Percentiles rank a stretch among this genome's conserved stretches.
Evolutionary conservation across 1,140 invertebrate species (phyloP).

Genomic region (Doryteuthis pealeii): DNA sequence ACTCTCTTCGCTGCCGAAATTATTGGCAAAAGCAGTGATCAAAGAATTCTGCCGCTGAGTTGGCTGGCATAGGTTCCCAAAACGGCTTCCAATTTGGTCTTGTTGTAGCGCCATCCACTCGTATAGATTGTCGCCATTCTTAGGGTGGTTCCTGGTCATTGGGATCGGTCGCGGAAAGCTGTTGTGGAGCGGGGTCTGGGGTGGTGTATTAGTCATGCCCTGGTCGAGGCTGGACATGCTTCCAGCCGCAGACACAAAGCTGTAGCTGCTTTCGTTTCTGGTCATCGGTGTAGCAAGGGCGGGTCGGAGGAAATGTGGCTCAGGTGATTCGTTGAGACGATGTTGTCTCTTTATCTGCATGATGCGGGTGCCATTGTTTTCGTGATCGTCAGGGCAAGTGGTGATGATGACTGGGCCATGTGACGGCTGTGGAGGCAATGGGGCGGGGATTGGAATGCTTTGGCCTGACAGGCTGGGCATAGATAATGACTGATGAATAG

Average conservation of each 20-base stretch:
- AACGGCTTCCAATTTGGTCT: constrained; percentile 8
- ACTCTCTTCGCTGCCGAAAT: constrained; percentile 55
- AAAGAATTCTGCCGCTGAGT: constrained; percentile 46
- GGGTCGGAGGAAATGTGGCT: constrained; percentile 8
- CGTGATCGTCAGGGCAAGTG: constrained; percentile 19
- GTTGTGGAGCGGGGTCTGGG: constrained; percentile 40
- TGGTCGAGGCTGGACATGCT: constrained; percentile 51
- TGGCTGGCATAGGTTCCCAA: constrained; percentile 8
- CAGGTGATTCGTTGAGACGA: constrained; percentile 22
- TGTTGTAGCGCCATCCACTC: constrained; percentile 92
- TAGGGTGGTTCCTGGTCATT: constrained; percentile 42
- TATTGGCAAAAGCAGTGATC: constrained; percentile 43
- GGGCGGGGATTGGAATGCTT: not conserved
- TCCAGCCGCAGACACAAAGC: constrained; percentile 65
- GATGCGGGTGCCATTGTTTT: constrained; percentile 20
- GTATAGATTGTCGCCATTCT: constrained; percentile 78
- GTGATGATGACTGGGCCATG: constrained; percentile 10
- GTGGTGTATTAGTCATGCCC: constrained; percentile 35
- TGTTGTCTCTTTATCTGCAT: not conserved
- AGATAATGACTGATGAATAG: constrained; percentile 45
- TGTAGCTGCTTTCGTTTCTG: constrained; percentile 71
- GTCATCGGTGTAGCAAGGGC: constrained; percentile 70
- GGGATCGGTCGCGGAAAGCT: constrained; percentile 37
- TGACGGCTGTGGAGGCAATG: not conserved
- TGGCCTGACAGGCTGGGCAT: constrained; percentile 34